Base-by-base conservation (phyloP, 1,140 invertebrate genomes). In the Druon quercuslanigerum region DNA sequence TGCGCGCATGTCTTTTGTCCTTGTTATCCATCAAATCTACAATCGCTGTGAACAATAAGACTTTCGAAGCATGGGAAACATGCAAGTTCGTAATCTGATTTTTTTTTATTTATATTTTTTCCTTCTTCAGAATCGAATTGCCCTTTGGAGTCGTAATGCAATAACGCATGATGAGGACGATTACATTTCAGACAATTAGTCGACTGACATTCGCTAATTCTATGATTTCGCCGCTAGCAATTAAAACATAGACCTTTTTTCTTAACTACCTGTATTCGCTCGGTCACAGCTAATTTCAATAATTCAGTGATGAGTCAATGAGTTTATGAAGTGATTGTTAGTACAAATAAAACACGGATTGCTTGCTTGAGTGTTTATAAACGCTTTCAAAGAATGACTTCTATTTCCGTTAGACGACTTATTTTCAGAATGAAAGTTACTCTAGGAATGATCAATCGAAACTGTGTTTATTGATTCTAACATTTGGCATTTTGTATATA, bases 401-500 rank as follows among this genome's bases (percentile, higher is more conserved):
- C 52, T 9, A n/a, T 25, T 66, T 75, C 71, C n/a, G 57, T 74
- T 66, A 52, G 25, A n/a, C 60, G 40, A 71, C 54, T 25, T 25
- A 25, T 25, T 25, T 25, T 25, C 20, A 25, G 20, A 25, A 25
- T 25, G 20, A 25, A 25, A 8, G 14, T 60, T 4, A 50, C 51
- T 71, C 19, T 71, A 70, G 52, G 40, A 51, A 60, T 73, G 57
- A 60, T 54, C 12, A 50, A 12, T 16, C 19, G 17, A 19, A 56
- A 16, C 72, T 12, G 50, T 50, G 70, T 57, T 19, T n/a, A 75
- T 72, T 14, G 76, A 57, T 72, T 87, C 86, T 16, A 87, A 72
- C 20, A 83, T 82, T 72, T 85, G 77, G 77, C 84, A 85, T 74
- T 77, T 78, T 11, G 74, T 71, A 54, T 83, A 76, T 16, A 87